Base-by-base conservation (phyloP, 2,113 vertebrate species). In the Trogon surrucura region DNA sequence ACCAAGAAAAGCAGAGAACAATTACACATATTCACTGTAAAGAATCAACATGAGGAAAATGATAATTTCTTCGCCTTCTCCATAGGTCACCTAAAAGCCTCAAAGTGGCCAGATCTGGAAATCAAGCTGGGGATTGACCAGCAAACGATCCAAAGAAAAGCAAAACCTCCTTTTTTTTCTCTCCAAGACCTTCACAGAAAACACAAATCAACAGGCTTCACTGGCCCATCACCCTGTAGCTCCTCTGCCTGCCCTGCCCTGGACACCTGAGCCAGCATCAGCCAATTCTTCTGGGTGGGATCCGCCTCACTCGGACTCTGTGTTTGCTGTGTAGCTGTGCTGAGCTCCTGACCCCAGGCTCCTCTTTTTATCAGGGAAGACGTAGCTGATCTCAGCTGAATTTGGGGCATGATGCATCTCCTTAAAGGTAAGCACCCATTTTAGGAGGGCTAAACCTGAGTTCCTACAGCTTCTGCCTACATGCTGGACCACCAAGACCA, bases 191-290 rank as follows among this genome's bases (percentile, higher is more conserved):
- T 58, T 77, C 20, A 48, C 1, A 71, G 36, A 21, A 64, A 62
- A n/a, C 6, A 18, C 16, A 83, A 86, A 3, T 3, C 77, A 38
- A 0, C 6, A 73, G 57, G 9, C 11, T 66, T 19, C 54, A 14
- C 48, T 34, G 72, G 29, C 13, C 62, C 41, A 22, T 51, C 12
- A n/a, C 45, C 38, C 30, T 0, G 0, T 26, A 41, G 6, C 64
- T 53, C 7, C n/a, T 67, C 29, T 58, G 53, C 58, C 71, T 70
- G 45, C 32, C 13, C 30, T 32, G 21, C 15, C 51, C 66, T 71
- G 48, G 16, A 16, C 23, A 21, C 47, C 27, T 11, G 47, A 56
- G 58, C 21, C 83, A 85, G 57, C 41, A 15, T 2, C 85, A 79
- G 41, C 72, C 41, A 5, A 3, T 2, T 14, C 23, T 36, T 54